Evolutionary conservation across 2,888 invertebrate species (phyloP).

Genomic region (Spicauda simplicius): DNA sequence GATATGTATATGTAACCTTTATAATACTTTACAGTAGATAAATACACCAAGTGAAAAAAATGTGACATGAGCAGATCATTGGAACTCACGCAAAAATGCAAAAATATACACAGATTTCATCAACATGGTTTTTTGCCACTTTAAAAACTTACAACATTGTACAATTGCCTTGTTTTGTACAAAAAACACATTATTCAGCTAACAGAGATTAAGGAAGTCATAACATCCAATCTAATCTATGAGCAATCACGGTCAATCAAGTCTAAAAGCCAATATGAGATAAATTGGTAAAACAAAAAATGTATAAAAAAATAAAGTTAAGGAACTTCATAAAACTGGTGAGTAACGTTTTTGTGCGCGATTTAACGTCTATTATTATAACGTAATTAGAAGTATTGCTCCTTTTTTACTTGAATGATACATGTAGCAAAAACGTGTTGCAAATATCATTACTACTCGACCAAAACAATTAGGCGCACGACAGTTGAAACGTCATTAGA

Average conservation of each 20-base stretch:
- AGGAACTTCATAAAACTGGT: constrained; percentile 4
- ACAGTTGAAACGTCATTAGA: too few species aligned
- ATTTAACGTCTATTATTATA: constrained; percentile 17
- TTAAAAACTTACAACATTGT: neutral
- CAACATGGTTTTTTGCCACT: constrained; percentile 13
- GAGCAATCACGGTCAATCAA: neutral
- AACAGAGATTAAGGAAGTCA: constrained; percentile 20
- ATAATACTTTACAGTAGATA: constrained; percentile 2
- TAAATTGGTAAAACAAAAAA: constrained; percentile 23
- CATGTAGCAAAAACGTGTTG: constrained; percentile 6
- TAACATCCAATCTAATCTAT: constrained; percentile 14
- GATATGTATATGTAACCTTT: neutral
- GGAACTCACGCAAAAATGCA: constrained; percentile 9
- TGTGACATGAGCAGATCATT: constrained; percentile 19
- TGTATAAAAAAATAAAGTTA: constrained; percentile 8
- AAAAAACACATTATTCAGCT: constrained; percentile 2
- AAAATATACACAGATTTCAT: constrained; percentile 25
- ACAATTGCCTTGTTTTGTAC: neutral
- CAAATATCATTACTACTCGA: constrained; percentile 1
- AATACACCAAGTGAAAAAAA: constrained; percentile 13
- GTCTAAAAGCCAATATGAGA: constrained; percentile 12
- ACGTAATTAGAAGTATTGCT: constrained; percentile 10
- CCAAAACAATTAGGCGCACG: too few species aligned
- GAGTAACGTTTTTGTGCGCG: constrained; percentile 19
- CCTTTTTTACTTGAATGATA: constrained; percentile 1